phyloP scores from a whole-genome alignment of 1,140 invertebrate species.

The Drosophila nasuta region DNA sequence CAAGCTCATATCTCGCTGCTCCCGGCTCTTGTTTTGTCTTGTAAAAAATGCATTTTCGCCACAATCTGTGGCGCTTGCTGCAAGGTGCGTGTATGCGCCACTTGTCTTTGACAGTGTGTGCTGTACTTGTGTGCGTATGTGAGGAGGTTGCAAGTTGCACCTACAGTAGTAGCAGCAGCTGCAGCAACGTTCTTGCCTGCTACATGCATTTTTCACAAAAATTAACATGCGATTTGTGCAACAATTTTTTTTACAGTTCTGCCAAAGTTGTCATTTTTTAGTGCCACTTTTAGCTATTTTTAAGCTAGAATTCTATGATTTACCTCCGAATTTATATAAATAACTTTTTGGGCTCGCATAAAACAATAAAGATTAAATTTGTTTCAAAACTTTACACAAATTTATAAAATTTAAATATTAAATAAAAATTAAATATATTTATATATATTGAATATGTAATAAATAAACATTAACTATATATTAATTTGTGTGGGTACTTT shows the following conservation, averaged over 20 bases:
- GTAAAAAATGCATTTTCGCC: constrained; percentile 79
- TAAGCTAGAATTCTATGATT: not conserved
- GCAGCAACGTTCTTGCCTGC: constrained; percentile 32
- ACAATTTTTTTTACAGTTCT: constrained; percentile 29
- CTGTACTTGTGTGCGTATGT: not conserved
- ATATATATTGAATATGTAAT: too few relatives aligned
- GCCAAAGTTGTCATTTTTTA: constrained; percentile 7
- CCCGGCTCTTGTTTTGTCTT: constrained; percentile 56
- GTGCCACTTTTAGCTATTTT: not conserved
- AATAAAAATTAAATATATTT: too few relatives aligned
- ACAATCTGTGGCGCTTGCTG: constrained; percentile 71
- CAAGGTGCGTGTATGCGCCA: constrained; percentile 10
- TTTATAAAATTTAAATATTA: too few relatives aligned
- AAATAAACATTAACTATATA: too few relatives aligned
- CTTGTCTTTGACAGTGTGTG: not conserved
- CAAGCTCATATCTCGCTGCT: not conserved
- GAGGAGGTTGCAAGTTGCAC: constrained; percentile 1
- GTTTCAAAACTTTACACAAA: too few relatives aligned
- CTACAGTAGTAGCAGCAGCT: constrained; percentile 53
- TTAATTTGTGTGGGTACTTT: too few relatives aligned
- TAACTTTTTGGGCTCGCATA: too few relatives aligned
- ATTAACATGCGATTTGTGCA: constrained; percentile 56
- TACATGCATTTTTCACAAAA: constrained; percentile 53
- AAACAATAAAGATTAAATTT: too few relatives aligned
- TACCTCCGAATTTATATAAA: too few relatives aligned